Evolutionary conservation across 2,888 invertebrate species (phyloP), one percentile per base, ranked within the genome.

Genomic region (Orthosia gracilis): DNA sequence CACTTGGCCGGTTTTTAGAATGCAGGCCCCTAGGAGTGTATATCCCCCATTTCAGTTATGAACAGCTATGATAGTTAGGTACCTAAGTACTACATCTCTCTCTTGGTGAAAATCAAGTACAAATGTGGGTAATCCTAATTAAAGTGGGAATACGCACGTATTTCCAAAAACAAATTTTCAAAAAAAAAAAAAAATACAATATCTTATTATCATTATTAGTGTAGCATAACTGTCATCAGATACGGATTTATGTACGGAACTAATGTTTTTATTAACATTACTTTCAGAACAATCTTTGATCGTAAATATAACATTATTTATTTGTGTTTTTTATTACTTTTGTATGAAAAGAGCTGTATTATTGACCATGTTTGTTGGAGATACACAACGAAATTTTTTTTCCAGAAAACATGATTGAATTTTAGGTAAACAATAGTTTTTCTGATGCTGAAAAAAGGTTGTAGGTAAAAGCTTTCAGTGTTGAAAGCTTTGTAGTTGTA

Each of bases 221-320:
- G 26, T 63, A 54, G 21, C 50, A 59, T 68, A 69, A 65, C 64
- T 57, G 45, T 63, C 65, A 45, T 66, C 49, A 18, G 50, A 67
- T 64, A 70, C 54, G 49, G 26, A 79, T 81, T 79, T 83, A 79
- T 79, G 65, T 31, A 13, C 17, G 13, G 31, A 45, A 31, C 59
- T 59, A 73, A 55, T 57, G 57, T 73, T 83, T 83, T 81, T 81
- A 81, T 73, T 83, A 67, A 49, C 50, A 52, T 69, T 67, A 67
- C 50, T 73, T 73, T 54, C 69, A 50, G 79, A 83, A 67, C 47
- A 69, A 67, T 69, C 58, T 81, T 73, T 52, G 62, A 63, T 83
- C 81, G 80, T 83, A 79, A 81, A 81, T 79, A 83, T 55, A 31
- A 67, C 26, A 73, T 83, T 55, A 69, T 73, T 83, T 78, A 63